Base-by-base conservation (phyloP, 2,797 vertebrate genomes). In the Chelon labrosus region DNA sequence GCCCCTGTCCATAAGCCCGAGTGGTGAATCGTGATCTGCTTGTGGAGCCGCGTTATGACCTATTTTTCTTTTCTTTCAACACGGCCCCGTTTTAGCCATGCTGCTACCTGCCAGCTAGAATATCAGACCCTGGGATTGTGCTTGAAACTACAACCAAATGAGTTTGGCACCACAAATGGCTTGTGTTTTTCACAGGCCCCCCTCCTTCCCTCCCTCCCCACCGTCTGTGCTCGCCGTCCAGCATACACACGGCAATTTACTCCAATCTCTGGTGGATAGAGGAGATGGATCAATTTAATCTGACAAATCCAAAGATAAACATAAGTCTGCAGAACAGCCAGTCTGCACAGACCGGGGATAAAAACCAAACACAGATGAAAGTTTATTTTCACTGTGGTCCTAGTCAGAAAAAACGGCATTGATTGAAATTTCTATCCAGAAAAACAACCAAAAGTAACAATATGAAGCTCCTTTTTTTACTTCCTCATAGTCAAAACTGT, bases 41-140 rank as follows among this genome's bases (percentile, higher is more conserved):
- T 56, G 51, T n/a, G 71, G 78, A 81, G 58, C 51, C 66, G 61
- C 68, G 49, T 75, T 87, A 46, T 91, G 88, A 89, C 90, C 88
- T 73, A 89, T 89, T 91, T 91, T 72, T 41, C 22, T 14, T 64
- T 5, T 11, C 42, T 73, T 55, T 37, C 49, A 39, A 57, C 64
- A 5, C 13, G n/a, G 19, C 52, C 16, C 17, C 0, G 47, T 49
- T 75, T 51, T 35, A 31, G 58, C 22, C 25, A 0, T n/a, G n/a
- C n/a, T 55, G 41, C 63, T 79, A 71, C 71, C 64, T 73, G 73
- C 63, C 73, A 83, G 25, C 68, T 55, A 52, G 4, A 58, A 47
- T 51, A 16, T 55, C 35, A 58, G 49, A 44, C 16, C 9, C 4
- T n/a, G 5, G 1, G 27, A 47, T 17, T 44, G 38, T 25, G 12